Conservation (phyloP, 2,888 invertebrate genomes). For the Julus scanicus region DNA sequence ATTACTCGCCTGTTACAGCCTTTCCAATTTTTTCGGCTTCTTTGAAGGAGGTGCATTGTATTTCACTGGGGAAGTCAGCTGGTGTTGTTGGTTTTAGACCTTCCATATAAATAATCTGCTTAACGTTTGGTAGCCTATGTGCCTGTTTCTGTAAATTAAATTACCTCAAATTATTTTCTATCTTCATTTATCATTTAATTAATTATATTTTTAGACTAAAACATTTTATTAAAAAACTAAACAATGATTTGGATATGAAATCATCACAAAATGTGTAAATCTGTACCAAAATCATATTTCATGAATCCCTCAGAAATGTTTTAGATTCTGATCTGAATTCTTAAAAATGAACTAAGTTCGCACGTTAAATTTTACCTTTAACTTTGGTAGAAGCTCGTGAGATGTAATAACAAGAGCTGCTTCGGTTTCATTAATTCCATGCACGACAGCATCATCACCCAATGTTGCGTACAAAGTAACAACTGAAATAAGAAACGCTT, state of each 20-base stretch:
- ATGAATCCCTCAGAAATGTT: too few species aligned
- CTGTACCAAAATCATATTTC: too few species aligned
- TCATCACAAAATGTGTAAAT: too few species aligned
- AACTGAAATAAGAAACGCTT: slow-evolving; percentile 63
- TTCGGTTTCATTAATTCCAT: slow-evolving; percentile 97
- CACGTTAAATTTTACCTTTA: slow-evolving; percentile 67
- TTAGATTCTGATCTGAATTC: too few species aligned
- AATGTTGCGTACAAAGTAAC: slow-evolving; percentile 97
- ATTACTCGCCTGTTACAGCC: slow-evolving; percentile 59
- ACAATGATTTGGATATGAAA: too few species aligned
- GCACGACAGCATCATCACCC: slow-evolving; percentile 95
- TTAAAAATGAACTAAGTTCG: not conserved
- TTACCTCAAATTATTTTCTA: too few species aligned
- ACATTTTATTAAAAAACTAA: too few species aligned
- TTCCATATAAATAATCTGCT: slow-evolving; percentile 84
- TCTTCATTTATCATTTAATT: too few species aligned
- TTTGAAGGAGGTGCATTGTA: slow-evolving; percentile 79
- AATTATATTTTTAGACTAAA: too few species aligned
- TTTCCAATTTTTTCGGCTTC: slow-evolving; percentile 75
- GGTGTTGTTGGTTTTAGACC: slow-evolving; percentile 70
- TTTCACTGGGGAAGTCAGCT: slow-evolving; percentile 75
- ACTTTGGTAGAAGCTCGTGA: slow-evolving; percentile 90
- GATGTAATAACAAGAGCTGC: slow-evolving; percentile 93
- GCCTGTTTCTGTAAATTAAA: slow-evolving; percentile 70
- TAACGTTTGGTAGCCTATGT: slow-evolving; percentile 68